Base-by-base conservation (phyloP, 2,113 vertebrate genomes). In the Setophaga kirtlandii region DNA sequence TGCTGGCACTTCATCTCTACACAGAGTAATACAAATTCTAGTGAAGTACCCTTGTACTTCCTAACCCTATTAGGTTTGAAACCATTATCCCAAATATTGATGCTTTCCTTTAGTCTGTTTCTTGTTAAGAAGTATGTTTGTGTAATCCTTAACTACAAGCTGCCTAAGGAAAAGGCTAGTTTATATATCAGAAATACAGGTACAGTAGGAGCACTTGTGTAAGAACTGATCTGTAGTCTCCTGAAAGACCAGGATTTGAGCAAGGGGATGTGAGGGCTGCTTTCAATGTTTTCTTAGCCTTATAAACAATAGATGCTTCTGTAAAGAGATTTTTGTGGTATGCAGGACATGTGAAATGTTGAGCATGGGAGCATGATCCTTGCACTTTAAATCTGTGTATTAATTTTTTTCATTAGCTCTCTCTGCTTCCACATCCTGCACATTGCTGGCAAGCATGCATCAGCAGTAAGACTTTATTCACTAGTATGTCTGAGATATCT, bases 321-420 rank as follows among this genome's bases (percentile, higher is more conserved):
- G 67, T 94, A 49, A 53, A 63, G 62, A 75, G 69, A 62, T 96
- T 97, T 87, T 96, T 93, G 73, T 87, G 85, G 47, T 87, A 79
- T 82, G 95, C 89, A 95, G 75, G 79, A 90, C 41, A 14, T 89
- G 37, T 85, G 83, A 96, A 90, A 60, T 92, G 93, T 94, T 94
- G 87, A 90, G 87, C 47, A 71, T 74, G 76, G 90, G 44, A 94
- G n/a, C 62, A 35, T 94, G 92, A 89, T 94, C 93, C 95, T 96
- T 93, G 89, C 89, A 73, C 47, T 71, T 95, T 97, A 97, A 94
- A 94, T 96, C 89, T 73, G 56, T 97, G 71, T 96, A 94, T 95
- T 96, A 95, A 90, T 96, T 94, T 97, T 97, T 97, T 97, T 95
- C 85, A 94, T 97, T 94, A 89, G 90, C 77, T 97, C 91, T 93